Evolutionary conservation across 2,888 invertebrate species (phyloP).

Genomic region (Odontocerum albicorne): DNA sequence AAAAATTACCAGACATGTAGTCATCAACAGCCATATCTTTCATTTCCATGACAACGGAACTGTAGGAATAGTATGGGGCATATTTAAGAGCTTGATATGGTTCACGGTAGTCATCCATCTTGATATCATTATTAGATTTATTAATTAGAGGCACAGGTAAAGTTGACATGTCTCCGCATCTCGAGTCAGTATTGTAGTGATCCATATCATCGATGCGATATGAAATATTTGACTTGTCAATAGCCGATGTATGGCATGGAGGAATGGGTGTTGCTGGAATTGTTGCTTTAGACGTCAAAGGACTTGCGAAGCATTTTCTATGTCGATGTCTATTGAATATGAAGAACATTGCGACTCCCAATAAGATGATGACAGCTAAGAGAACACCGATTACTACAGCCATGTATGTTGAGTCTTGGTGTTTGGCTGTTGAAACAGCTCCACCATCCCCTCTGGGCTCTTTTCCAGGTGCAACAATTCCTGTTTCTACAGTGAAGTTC

Average conservation of each 20-base stretch:
- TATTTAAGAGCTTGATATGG: slow-evolving; percentile 76
- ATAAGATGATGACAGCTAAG: slow-evolving; percentile 70
- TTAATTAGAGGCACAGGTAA: slow-evolving; percentile 57
- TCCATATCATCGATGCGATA: slow-evolving; percentile 63
- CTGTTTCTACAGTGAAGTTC: slow-evolving; percentile 71
- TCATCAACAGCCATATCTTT: slow-evolving; percentile 64
- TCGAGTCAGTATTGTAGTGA: slow-evolving; percentile 50
- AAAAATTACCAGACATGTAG: slow-evolving; percentile 47
- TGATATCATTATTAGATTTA: slow-evolving; percentile 59
- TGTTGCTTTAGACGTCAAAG: slow-evolving; percentile 59
- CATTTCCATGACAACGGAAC: slow-evolving; percentile 75
- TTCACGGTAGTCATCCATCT: slow-evolving; percentile 76
- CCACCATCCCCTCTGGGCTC: slow-evolving; percentile 54
- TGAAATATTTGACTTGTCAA: slow-evolving; percentile 53
- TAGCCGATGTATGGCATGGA: slow-evolving; percentile 53
- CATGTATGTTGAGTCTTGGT: slow-evolving; percentile 72
- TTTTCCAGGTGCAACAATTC: slow-evolving; percentile 52
- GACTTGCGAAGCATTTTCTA: slow-evolving; percentile 73
- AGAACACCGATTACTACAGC: slow-evolving; percentile 78
- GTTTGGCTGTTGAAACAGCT: slow-evolving; percentile 67
- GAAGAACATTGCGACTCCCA: slow-evolving; percentile 71
- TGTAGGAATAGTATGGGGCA: slow-evolving; percentile 76
- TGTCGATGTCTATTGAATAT: slow-evolving; percentile 71
- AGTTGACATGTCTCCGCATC: slow-evolving; percentile 55
- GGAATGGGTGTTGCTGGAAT: slow-evolving; percentile 42